Base-by-base conservation (phyloP, 1,140 invertebrate genomes). In the Bursaphelenchus mucronatus region DNA sequence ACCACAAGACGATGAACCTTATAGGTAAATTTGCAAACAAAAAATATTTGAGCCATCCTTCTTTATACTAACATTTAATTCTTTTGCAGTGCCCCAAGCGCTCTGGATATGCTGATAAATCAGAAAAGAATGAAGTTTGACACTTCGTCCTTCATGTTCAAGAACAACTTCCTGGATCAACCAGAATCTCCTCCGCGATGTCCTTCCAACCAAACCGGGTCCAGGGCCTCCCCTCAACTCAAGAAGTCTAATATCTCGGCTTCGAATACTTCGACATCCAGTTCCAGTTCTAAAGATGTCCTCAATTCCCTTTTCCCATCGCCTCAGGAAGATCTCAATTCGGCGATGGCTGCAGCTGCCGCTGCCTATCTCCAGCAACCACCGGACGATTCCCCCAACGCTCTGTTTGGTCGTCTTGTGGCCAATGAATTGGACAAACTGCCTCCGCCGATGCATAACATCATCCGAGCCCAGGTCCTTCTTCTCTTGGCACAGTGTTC, bases 391-490 rank as follows among this genome's bases (percentile, higher is more conserved):
- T 68, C 67, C 8, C 69, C 45, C 47, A 68, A 68, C 49, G 17
- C 66, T 3, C 67, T 68, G 6, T 68, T 68, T n/a, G 67, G 67
- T 13, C 67, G 52, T 30, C 40, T 68, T 8, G 67, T 68, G 7
- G 67, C 67, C 17, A 65, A 58, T 1, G 67, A 68, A 47, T 39
- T 68, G 10, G 67, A 68, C 67, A 68, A 68, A 63, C 51, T 68
- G 56, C 55, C 67, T 4, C 19, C 67, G 2, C 21, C 19, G 11
- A 70, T 69, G 55, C 67, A 68, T 40, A 68, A 68, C 39, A 8
- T 68, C 5, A 54, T 70, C 10, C 67, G 67, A 8, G 67, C 67
- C 6, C 67, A 68, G 61, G 44, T 68, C 8, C 66, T 68, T 6
- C 52, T 68, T 15, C 41, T 68, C 40, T 51, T 68, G 11, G 67